phyloP scores from a whole-genome alignment of 2,113 vertebrate genomes.

The Mormoops blainvillei region DNA sequence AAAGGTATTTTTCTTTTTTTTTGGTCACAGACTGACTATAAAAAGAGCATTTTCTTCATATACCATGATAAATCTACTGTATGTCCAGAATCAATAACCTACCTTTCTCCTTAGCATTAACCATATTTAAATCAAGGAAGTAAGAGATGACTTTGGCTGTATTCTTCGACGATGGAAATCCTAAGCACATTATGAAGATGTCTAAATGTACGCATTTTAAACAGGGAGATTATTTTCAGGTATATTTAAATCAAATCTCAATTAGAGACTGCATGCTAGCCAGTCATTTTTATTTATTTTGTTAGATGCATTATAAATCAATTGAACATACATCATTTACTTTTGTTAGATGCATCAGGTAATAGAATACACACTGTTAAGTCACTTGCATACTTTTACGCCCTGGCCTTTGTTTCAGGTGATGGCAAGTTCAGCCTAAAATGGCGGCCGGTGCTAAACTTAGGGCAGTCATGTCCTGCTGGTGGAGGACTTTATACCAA shows the following conservation, averaged over 20 bases:
- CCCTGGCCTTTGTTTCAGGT: not conserved
- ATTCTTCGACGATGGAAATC: not conserved
- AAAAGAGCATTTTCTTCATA: not conserved
- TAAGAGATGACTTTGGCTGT: not conserved
- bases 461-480: not conserved
- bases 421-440: not conserved
- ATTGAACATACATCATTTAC: not conserved
- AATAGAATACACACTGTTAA: not conserved
- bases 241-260: not conserved
- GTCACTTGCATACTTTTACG: not conserved
- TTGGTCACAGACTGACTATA: not conserved
- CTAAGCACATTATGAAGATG: not conserved
- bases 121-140: not conserved
- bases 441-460: not conserved
- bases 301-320: not conserved
- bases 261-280: not conserved
- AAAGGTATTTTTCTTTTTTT: slow-evolving; percentile 60
- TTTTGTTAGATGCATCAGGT: not conserved
- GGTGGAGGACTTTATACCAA: not conserved
- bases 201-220: not conserved
- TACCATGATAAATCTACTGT: not conserved
- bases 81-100: not conserved
- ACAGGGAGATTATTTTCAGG: not conserved
- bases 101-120: not conserved
- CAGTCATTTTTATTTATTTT: not conserved